Percentiles rank a stretch among this genome's conserved stretches.
Conservation (phyloP, 2,888 invertebrate species). For the Eupithecia centaureata region DNA sequence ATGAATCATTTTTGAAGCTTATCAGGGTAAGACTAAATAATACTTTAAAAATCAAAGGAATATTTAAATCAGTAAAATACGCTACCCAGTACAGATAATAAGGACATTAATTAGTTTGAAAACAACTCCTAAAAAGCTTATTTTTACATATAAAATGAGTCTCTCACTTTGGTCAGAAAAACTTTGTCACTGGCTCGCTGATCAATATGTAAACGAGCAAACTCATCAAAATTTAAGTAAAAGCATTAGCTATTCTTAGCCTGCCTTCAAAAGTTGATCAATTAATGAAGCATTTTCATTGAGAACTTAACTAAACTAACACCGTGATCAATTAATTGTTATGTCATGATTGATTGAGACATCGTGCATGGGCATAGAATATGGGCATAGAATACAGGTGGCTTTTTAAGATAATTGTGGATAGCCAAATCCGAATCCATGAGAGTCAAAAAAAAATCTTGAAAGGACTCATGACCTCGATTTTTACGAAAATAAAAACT, state of each 20-base stretch:
- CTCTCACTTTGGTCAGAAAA: background rate
- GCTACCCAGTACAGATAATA: background rate
- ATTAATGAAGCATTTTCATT: constrained; percentile 24
- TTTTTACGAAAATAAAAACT: no score
- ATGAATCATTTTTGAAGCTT: background rate
- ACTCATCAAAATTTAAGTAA: constrained; percentile 25
- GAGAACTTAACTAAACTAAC: constrained; percentile 33
- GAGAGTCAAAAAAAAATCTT: no score
- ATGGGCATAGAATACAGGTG: no score
- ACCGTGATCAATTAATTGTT: constrained; percentile 37
- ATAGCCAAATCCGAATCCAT: no score
- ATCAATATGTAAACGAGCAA: constrained; percentile 6
- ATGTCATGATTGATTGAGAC: constrained; percentile 35
- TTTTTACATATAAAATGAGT: background rate
- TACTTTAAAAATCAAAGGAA: no score
- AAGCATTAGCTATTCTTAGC: constrained; percentile 25
- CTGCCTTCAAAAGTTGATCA: constrained; percentile 20
- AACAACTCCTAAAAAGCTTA: background rate
- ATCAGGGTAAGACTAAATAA: no score
- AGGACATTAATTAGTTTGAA: background rate
- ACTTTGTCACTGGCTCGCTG: background rate
- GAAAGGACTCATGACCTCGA: no score
- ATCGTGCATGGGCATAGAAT: no score
- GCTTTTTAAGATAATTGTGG: no score
- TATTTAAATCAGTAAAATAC: no score